Evolutionary conservation across 2,113 vertebrate species (phyloP).

Genomic region (Turdus rufiventris): DNA sequence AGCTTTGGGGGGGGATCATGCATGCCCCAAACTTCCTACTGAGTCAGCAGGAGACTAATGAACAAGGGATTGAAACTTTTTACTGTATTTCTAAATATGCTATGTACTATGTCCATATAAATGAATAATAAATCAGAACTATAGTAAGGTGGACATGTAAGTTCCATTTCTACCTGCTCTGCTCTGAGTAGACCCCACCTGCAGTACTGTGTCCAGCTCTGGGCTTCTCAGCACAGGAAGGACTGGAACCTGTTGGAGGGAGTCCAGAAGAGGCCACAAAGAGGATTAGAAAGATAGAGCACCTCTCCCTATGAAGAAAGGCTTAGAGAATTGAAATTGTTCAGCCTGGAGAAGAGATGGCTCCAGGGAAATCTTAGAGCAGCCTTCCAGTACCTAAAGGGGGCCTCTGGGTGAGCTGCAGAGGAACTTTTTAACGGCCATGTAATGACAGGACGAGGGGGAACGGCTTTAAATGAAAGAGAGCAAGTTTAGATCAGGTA

Average conservation of each 20-base stretch:
- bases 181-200: not conserved
- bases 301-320: not conserved
- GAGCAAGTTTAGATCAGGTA: not conserved
- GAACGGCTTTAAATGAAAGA: not conserved
- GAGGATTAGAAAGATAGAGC: not conserved
- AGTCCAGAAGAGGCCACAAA: accelerated
- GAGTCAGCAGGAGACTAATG: not conserved
- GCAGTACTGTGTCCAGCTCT: not conserved
- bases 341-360: not conserved
- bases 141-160: not conserved
- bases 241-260: not conserved
- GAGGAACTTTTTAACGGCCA: not conserved
- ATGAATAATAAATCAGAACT: not conserved
- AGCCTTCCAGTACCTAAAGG: not conserved
- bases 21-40: not conserved
- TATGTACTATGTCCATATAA: not conserved
- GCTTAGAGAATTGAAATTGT: not conserved
- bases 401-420: accelerated
- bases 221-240: not conserved
- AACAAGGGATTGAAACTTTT: not conserved
- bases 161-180: not conserved
- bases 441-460: not conserved
- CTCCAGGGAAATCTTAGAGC: accelerated
- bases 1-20: not conserved
- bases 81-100: not conserved